Percentiles rank a stretch among this genome's conserved stretches.
phyloP scores from a whole-genome alignment of 1,140 invertebrate genomes.

The Pseudomyrmex dendroicus region DNA sequence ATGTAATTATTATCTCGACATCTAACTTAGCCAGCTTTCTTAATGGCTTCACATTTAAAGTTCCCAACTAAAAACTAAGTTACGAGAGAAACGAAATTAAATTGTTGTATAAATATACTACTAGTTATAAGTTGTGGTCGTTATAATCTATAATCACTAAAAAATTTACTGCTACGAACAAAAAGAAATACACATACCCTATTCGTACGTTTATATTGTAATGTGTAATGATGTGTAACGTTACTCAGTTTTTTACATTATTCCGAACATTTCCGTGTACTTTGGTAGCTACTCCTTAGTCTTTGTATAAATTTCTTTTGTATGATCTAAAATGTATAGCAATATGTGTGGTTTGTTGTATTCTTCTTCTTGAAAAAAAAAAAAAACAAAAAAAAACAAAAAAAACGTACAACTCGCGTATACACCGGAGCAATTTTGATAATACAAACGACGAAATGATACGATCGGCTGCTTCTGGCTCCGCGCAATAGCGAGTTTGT shows the following conservation, averaged over 20 bases:
- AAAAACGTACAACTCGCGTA: constrained; percentile 70
- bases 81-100: constrained; percentile 64
- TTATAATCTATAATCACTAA: constrained; percentile 69
- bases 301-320: constrained; percentile 74
- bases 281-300: constrained; percentile 74
- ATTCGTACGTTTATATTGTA: constrained; percentile 70
- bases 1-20: constrained; percentile 55
- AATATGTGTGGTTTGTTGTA: constrained; percentile 82
- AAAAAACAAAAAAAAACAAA: no score
- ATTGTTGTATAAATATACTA: constrained; percentile 73
- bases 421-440: constrained; percentile 72
- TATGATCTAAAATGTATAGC: constrained; percentile 75
- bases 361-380: constrained; percentile 78
- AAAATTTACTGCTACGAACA: constrained; percentile 63
- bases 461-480: constrained; percentile 72
- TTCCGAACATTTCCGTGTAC: constrained; percentile 72
- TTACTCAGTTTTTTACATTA: constrained; percentile 76
- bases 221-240: constrained; percentile 71
- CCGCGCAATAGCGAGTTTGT: constrained; percentile 75
- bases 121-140: constrained; percentile 72
- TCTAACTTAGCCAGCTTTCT: constrained; percentile 51
- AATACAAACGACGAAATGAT: constrained; percentile 65
- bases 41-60: constrained; percentile 69
- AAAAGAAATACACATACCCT: constrained; percentile 64
- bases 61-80: constrained; percentile 66